These are phyloP conservation scores for Physella acuta DNA, from an alignment of 1,140 invertebrate species.

Conservation along the genomic window DNA sequence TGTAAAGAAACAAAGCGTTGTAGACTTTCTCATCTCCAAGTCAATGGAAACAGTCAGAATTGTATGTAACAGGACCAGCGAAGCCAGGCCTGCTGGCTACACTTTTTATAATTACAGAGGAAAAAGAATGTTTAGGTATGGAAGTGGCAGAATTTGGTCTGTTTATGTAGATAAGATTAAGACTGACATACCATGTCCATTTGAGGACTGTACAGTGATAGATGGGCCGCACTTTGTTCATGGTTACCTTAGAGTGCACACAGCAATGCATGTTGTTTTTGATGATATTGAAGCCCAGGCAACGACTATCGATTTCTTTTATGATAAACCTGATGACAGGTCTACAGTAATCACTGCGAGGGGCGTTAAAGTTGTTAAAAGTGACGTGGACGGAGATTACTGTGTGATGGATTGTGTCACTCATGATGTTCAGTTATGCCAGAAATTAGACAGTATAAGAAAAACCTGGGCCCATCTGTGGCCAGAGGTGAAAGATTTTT, in stretches of 20 bases:
- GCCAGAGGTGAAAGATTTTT: background rate
- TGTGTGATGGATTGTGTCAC: constrained; percentile 11
- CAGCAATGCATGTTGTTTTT: constrained; percentile 14
- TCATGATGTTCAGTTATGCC: background rate
- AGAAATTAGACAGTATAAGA: background rate
- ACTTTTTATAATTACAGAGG: constrained; percentile 7
- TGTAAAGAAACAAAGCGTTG: background rate
- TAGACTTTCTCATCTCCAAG: background rate
- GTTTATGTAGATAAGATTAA: constrained; percentile 2
- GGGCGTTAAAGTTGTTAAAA: background rate
- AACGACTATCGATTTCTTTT: constrained; percentile 5
- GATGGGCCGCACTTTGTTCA: background rate
- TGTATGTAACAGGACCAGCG: background rate
- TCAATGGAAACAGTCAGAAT: constrained; percentile 7
- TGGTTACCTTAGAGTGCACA: background rate
- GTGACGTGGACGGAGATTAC: background rate
- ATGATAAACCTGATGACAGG: background rate
- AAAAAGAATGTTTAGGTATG: background rate
- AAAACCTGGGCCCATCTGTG: background rate
- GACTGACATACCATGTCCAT: constrained; percentile 10
- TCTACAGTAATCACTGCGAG: constrained; percentile 1
- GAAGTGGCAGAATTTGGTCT: constrained; percentile 6
- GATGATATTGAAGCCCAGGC: constrained; percentile 6
- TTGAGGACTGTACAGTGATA: background rate
- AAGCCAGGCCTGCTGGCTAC: constrained; percentile 1